These are phyloP conservation scores for Amphimallon solstitiale DNA, from an alignment of 2,888 invertebrate species.

Conservation along the genomic window DNA sequence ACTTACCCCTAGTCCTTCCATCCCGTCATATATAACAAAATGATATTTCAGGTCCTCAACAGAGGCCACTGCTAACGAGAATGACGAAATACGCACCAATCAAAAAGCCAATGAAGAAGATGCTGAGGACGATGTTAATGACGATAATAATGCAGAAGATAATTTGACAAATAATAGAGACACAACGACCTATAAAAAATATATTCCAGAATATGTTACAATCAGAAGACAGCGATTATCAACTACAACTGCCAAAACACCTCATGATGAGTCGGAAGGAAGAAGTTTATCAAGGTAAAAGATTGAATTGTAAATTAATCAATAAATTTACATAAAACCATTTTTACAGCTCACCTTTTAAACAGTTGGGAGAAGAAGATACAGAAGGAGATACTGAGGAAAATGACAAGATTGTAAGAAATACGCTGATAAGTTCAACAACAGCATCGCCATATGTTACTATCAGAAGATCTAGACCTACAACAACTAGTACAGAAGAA, in stretches of 20 bases:
- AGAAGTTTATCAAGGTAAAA: conserved; percentile 24
- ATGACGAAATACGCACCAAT: conserved; percentile 41
- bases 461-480: conserved; percentile 43
- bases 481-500: conserved; percentile 30
- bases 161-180: conserved; percentile 45
- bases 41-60: conserved; percentile 50
- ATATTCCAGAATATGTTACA: conserved; percentile 72
- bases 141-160: conserved; percentile 48
- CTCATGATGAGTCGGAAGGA: conserved; percentile 39
- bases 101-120: conserved; percentile 49
- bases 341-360: conserved; percentile 46
- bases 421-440: conserved; percentile 35
- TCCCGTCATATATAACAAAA: background rate
- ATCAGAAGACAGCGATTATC: conserved; percentile 71
- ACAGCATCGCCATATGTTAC: conserved; percentile 41
- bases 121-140: conserved; percentile 50
- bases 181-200: conserved; percentile 41
- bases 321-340: too few relatives aligned
- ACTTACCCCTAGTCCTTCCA: background rate
- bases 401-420: conserved; percentile 46
- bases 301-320: too few relatives aligned
- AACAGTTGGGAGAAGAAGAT: conserved; percentile 53
- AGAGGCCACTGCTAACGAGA: conserved; percentile 45
- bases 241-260: conserved; percentile 54
- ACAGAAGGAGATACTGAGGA: conserved; percentile 45